phyloP scores from a whole-genome alignment of 2,888 invertebrate genomes.

The Cylindroiulus punctatus region DNA sequence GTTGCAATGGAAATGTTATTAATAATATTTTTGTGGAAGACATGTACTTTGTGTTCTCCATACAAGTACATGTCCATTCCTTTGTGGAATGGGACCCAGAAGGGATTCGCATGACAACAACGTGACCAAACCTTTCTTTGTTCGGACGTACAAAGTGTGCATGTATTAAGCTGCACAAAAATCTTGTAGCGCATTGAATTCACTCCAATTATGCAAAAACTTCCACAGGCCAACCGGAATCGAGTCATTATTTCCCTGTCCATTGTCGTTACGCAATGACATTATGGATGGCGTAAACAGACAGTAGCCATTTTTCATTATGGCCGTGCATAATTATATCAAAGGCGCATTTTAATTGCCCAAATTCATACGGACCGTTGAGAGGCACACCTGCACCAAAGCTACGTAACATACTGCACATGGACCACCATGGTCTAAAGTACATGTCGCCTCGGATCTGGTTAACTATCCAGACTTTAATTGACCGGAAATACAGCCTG shows the following conservation, averaged over 20 bases:
- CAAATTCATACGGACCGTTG: neutral
- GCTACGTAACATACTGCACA: neutral
- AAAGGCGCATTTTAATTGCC: neutral
- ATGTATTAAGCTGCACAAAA: neutral
- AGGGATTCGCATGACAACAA: neutral
- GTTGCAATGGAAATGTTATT: no score
- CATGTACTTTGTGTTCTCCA: no score
- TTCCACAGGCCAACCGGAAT: neutral
- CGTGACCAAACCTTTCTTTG: neutral
- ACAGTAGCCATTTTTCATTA: neutral
- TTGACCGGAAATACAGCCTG: slow-evolving; percentile 37
- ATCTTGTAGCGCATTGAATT: neutral
- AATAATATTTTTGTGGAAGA: no score
- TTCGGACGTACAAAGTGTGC: neutral
- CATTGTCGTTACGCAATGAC: neutral
- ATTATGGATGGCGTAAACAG: neutral
- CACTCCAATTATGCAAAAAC: neutral
- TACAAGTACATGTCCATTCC: neutral
- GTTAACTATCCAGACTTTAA: neutral
- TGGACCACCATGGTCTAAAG: neutral
- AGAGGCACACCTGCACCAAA: neutral
- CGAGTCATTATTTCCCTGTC: neutral
- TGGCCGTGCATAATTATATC: neutral
- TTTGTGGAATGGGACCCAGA: neutral
- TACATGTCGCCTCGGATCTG: slow-evolving; percentile 1